These are phyloP conservation scores for Artemia franciscana DNA, from an alignment of 1,140 invertebrate genomes.

Conservation along the genomic window DNA sequence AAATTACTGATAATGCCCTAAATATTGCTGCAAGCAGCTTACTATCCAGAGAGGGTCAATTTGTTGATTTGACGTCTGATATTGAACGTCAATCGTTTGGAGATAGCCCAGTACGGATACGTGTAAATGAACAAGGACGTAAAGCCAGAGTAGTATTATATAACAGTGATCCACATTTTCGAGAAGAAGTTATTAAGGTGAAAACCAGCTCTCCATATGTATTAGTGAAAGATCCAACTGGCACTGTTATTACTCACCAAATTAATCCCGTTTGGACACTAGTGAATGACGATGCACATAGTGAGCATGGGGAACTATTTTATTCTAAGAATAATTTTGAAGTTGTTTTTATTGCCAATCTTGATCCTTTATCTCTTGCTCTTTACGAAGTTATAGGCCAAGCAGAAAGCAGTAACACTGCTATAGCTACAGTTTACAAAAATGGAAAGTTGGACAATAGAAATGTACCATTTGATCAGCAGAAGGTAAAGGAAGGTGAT, in stretches of 20 bases:
- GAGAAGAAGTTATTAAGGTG: slow-evolving; percentile 48
- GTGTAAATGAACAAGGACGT: slow-evolving; percentile 18
- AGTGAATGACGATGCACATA: not conserved
- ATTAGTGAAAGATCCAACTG: slow-evolving; percentile 38
- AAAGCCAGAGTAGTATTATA: slow-evolving; percentile 36
- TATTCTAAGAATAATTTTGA: slow-evolving; percentile 35
- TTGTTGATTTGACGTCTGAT: slow-evolving; percentile 38
- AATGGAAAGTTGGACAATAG: not conserved
- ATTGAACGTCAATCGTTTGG: slow-evolving; percentile 57
- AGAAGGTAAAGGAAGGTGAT: slow-evolving; percentile 49
- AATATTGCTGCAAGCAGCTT: slow-evolving; percentile 44
- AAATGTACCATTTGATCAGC: slow-evolving; percentile 23
- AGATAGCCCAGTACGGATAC: slow-evolving; percentile 27
- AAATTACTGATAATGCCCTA: slow-evolving; percentile 47
- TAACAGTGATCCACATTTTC: slow-evolving; percentile 47
- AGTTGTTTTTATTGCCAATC: slow-evolving; percentile 45
- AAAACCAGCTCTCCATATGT: slow-evolving; percentile 41
- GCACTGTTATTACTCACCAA: slow-evolving; percentile 27
- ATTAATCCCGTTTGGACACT: slow-evolving; percentile 10
- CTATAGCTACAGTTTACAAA: not conserved
- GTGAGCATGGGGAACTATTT: slow-evolving; percentile 7
- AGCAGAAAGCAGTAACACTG: slow-evolving; percentile 22
- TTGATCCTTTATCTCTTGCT: slow-evolving; percentile 44
- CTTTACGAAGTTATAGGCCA: slow-evolving; percentile 2
- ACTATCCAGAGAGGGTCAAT: slow-evolving; percentile 24